These are phyloP conservation scores for Oeneis ivallda DNA, from an alignment of 2,888 invertebrate genomes.

Conservation along the genomic window DNA sequence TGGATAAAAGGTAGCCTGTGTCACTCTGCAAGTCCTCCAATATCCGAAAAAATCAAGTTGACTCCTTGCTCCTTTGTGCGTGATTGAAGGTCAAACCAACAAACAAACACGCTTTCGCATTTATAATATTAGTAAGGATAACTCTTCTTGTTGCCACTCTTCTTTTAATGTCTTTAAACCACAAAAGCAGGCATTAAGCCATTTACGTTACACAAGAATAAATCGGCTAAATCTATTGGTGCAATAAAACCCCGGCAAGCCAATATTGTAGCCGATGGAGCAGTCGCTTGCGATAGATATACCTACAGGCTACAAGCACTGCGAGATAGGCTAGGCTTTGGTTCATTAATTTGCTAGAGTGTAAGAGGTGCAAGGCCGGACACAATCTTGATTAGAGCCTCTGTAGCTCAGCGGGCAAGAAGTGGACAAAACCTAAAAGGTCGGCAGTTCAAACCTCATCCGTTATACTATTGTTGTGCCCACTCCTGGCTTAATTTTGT, in stretches of 20 bases:
- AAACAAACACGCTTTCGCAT: no score
- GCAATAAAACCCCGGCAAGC: conserved; percentile 28
- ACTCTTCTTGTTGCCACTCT: neutral
- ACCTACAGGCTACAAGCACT: neutral
- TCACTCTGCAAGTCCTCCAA: no score
- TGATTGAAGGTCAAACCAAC: no score
- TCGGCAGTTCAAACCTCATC: neutral
- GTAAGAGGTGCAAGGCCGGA: neutral
- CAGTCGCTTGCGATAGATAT: conserved; percentile 6
- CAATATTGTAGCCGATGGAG: conserved; percentile 9
- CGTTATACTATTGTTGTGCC: no score
- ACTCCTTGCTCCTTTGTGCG: no score
- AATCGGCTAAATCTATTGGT: conserved; percentile 38
- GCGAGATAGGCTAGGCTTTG: conserved; percentile 5
- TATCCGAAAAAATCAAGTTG: no score
- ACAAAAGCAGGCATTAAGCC: conserved; percentile 25
- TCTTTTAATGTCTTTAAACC: neutral
- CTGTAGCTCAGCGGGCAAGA: neutral
- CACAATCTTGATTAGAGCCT: no score
- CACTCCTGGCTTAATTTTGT: no score
- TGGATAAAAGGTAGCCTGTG: no score
- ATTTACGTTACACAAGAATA: conserved; percentile 36
- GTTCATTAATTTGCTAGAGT: neutral
- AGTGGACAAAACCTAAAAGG: neutral
- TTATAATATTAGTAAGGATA: neutral